Percentiles rank a stretch among this genome's conserved stretches.
phyloP scores from a whole-genome alignment of 2,113 vertebrate species.

The Boleophthalmus pectinirostris region DNA sequence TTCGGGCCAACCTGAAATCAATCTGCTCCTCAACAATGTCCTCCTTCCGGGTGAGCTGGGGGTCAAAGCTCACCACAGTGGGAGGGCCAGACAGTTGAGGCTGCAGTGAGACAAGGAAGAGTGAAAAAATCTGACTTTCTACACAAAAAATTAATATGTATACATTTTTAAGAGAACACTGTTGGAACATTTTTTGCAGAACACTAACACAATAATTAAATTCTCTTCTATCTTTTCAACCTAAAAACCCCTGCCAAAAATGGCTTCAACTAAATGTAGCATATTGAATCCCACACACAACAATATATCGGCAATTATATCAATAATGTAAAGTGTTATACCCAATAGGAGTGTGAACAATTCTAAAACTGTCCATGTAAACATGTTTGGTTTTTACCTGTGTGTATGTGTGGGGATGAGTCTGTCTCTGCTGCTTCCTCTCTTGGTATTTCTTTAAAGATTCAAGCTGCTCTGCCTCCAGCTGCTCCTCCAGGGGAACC shows the following conservation, averaged over 20 bases:
- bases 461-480: slow-evolving; percentile 89
- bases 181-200: no score
- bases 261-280: no score
- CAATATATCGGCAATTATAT: not conserved
- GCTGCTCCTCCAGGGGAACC: slow-evolving; percentile 85
- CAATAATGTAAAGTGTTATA: not conserved
- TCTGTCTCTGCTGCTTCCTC: slow-evolving; percentile 85
- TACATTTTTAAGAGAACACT: no score
- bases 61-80: slow-evolving; percentile 60
- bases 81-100: slow-evolving; percentile 57
- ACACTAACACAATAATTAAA: no score
- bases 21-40: slow-evolving; percentile 92
- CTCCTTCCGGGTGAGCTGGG: slow-evolving; percentile 78
- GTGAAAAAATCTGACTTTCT: not conserved
- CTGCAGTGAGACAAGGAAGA: slow-evolving; percentile 26
- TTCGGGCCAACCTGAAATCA: slow-evolving; percentile 89
- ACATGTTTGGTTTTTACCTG: slow-evolving; percentile 58
- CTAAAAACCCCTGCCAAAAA: no score
- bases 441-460: slow-evolving; percentile 94
- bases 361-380: not conserved
- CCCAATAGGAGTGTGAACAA: not conserved
- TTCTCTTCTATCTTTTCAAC: no score
- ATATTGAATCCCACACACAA: no score
- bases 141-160: no score
- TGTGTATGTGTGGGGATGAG: slow-evolving; percentile 30